Conservation (phyloP, 1,140 invertebrate species). For the Cyclina sinensis region DNA sequence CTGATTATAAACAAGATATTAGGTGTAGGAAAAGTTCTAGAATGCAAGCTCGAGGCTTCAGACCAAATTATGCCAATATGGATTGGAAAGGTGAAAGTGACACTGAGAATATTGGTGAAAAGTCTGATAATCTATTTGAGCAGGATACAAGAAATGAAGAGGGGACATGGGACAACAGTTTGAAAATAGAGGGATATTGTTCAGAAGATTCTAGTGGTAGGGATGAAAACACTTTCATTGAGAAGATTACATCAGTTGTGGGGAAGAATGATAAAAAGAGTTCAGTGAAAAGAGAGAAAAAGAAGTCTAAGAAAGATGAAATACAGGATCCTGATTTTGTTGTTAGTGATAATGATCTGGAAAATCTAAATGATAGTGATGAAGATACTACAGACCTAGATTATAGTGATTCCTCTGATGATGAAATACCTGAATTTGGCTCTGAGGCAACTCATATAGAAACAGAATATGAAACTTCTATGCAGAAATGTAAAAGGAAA, state of each 20-base stretch:
- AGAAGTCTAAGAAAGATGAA: not conserved
- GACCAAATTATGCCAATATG: slow-evolving; percentile 10
- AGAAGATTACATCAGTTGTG: not conserved
- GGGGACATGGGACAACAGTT: too few relatives aligned
- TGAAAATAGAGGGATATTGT: too few relatives aligned
- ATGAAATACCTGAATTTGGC: not conserved
- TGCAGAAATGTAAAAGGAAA: not conserved
- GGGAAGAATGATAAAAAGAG: too few relatives aligned
- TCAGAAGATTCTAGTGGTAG: too few relatives aligned
- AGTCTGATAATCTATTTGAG: too few relatives aligned
- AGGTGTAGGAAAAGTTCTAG: not conserved
- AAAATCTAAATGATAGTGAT: not conserved
- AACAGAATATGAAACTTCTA: too few relatives aligned
- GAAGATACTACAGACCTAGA: too few relatives aligned
- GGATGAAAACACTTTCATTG: not conserved
- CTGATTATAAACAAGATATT: not conserved
- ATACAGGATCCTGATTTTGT: not conserved
- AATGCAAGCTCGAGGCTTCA: not conserved
- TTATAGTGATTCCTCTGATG: not conserved
- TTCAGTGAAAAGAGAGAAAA: not conserved
- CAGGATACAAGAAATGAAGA: not conserved
- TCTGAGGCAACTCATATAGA: too few relatives aligned
- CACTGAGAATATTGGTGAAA: not conserved
- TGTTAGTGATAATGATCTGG: not conserved
- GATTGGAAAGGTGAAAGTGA: not conserved